Percentiles rank a stretch among this genome's conserved stretches.
These are phyloP conservation scores for Anagyrus pseudococci DNA, from an alignment of 2,888 invertebrate genomes.

Conservation along the genomic window DNA sequence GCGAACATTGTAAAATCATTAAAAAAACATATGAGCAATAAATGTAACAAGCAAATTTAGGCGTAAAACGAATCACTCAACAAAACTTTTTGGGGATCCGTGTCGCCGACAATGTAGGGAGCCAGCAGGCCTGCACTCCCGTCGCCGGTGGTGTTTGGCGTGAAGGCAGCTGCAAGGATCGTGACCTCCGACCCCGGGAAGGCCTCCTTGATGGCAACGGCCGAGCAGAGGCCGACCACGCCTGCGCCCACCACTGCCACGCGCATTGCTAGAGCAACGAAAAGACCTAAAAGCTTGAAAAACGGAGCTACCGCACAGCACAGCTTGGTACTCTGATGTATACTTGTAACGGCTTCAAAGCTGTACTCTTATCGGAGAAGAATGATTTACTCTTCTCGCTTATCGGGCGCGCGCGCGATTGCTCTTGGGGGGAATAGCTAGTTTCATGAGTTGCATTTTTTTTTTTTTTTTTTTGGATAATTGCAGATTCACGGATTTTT, in stretches of 20 bases:
- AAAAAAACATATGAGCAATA: not conserved
- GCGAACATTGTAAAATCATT: not conserved
- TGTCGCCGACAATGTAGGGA: slow-evolving; percentile 70
- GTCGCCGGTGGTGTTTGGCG: slow-evolving; percentile 79
- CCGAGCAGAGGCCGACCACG: slow-evolving; percentile 74
- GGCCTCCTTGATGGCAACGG: slow-evolving; percentile 71
- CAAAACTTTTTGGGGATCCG: slow-evolving; percentile 65
- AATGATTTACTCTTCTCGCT: too few species aligned
- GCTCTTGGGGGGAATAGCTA: too few species aligned
- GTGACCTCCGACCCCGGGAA: slow-evolving; percentile 67
- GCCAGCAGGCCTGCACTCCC: slow-evolving; percentile 80
- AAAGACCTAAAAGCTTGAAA: too few species aligned
- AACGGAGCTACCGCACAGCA: too few species aligned
- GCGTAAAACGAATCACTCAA: slow-evolving; percentile 49
- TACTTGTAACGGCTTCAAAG: too few species aligned
- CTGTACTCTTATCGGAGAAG: too few species aligned
- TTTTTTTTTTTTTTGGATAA: too few species aligned
- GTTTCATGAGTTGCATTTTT: too few species aligned
- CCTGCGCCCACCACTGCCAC: slow-evolving; percentile 80
- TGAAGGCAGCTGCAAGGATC: slow-evolving; percentile 71
- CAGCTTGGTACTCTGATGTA: too few species aligned
- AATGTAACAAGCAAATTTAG: not conserved
- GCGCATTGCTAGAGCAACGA: slow-evolving; percentile 50
- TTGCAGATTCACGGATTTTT: too few species aligned
- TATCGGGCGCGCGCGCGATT: too few species aligned